Evolutionary conservation across 2,888 invertebrate species (phyloP).

Genomic region (Amphipyra tragopoginis): DNA sequence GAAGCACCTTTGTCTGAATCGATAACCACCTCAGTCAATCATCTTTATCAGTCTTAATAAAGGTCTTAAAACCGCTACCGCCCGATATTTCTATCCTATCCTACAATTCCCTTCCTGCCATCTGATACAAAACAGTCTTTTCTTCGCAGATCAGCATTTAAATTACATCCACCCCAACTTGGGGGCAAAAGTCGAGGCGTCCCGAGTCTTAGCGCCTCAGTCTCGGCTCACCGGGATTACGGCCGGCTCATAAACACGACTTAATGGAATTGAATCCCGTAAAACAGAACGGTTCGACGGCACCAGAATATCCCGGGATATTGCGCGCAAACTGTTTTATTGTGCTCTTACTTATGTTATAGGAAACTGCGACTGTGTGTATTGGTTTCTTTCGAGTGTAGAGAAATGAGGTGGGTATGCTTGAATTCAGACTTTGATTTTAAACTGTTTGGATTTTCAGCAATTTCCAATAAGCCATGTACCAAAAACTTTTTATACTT

Average conservation of each 20-base stretch:
- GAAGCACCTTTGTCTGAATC: too few relatives aligned
- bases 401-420: neutral
- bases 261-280: conserved; percentile 81
- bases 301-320: conserved; percentile 33
- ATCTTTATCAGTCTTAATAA: too few relatives aligned
- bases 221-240: conserved; percentile 62
- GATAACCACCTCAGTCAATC: too few relatives aligned
- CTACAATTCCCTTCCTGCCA: neutral
- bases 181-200: conserved; percentile 48
- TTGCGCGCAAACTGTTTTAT: conserved; percentile 59
- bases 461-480: too few relatives aligned
- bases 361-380: neutral
- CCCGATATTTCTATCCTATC: neutral
- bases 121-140: conserved; percentile 17
- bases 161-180: conserved; percentile 49
- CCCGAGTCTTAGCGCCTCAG: conserved; percentile 47
- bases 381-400: neutral
- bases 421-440: too few relatives aligned
- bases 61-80: too few relatives aligned
- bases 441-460: too few relatives aligned
- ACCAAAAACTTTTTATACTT: too few relatives aligned
- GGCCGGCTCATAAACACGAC: conserved; percentile 73
- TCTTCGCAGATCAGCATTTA: conserved; percentile 39
- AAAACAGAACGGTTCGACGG: conserved; percentile 71
- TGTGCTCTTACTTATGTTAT: conserved; percentile 18